Percentiles rank a stretch among this genome's conserved stretches.
Conservation (phyloP, 2,797 vertebrate genomes). For the Lithobates sylvaticus region DNA sequence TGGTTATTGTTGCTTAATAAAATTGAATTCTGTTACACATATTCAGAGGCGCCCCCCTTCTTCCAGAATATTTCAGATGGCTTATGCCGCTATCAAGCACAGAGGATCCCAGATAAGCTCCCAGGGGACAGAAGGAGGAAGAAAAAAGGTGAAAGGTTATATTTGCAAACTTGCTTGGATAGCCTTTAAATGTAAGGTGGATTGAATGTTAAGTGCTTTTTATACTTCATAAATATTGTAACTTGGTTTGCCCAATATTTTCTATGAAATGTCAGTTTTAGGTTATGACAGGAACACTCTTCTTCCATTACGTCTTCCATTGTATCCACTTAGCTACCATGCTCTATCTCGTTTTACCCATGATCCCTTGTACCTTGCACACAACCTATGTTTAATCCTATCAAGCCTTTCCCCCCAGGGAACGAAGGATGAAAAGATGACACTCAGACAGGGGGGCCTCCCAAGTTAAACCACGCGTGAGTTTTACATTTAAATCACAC, state of each 20-base stretch:
- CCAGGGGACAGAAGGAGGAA: too few relatives aligned
- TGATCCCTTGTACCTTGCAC: not conserved
- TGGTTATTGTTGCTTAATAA: too few relatives aligned
- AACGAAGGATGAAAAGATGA: not conserved
- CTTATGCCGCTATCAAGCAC: too few relatives aligned
- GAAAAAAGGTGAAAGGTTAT: too few relatives aligned
- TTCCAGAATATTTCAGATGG: too few relatives aligned
- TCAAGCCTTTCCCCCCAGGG: not conserved
- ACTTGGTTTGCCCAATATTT: not conserved
- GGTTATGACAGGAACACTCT: not conserved
- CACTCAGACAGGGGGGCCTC: not conserved
- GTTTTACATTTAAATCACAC: conserved; percentile 2
- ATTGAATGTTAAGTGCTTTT: not conserved
- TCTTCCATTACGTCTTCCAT: not conserved
- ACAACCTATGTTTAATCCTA: not conserved
- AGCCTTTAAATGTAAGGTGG: not conserved
- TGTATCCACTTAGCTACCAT: not conserved
- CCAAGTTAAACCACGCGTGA: not conserved
- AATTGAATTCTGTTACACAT: too few relatives aligned
- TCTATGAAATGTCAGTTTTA: too few relatives aligned
- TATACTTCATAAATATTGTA: not conserved
- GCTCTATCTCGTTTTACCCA: not conserved
- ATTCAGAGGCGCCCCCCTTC: too few relatives aligned
- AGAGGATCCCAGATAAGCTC: too few relatives aligned
- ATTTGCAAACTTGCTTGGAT: not conserved